Conservation (phyloP, 1,140 invertebrate genomes). For the Bombus sibiricus region DNA sequence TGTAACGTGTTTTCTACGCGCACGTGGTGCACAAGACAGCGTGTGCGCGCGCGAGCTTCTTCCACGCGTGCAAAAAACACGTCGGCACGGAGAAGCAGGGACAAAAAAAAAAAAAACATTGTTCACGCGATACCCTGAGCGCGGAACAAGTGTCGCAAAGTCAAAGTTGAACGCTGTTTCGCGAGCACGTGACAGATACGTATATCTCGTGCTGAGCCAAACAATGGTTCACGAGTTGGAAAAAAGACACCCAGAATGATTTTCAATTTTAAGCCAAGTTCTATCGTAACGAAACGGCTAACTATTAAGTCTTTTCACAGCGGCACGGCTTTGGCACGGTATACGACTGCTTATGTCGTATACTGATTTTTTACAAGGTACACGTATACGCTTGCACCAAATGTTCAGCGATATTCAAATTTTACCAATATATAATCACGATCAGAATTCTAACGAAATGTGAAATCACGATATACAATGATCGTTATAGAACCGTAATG, state of each 20-base stretch:
- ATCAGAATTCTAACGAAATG: neutral
- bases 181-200: neutral
- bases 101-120: conserved; percentile 8
- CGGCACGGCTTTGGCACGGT: too few relatives aligned
- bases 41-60: neutral
- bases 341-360: too few relatives aligned
- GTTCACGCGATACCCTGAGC: neutral
- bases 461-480: neutral
- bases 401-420: neutral
- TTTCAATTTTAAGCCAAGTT: too few relatives aligned
- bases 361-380: too few relatives aligned
- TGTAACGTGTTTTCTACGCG: neutral
- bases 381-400: too few relatives aligned
- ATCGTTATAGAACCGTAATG: too few relatives aligned
- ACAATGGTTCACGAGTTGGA: neutral
- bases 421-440: neutral
- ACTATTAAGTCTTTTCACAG: too few relatives aligned
- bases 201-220: neutral
- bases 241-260: neutral
- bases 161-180: neutral
- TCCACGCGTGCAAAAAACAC: neutral
- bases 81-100: neutral
- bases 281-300: too few relatives aligned
- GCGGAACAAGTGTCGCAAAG: conserved; percentile 1
- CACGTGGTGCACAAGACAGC: neutral